Percentiles rank a stretch among this genome's conserved stretches.
Evolutionary conservation across 2,113 vertebrate species (phyloP).

Genomic region (Carettochelys insculpta): DNA sequence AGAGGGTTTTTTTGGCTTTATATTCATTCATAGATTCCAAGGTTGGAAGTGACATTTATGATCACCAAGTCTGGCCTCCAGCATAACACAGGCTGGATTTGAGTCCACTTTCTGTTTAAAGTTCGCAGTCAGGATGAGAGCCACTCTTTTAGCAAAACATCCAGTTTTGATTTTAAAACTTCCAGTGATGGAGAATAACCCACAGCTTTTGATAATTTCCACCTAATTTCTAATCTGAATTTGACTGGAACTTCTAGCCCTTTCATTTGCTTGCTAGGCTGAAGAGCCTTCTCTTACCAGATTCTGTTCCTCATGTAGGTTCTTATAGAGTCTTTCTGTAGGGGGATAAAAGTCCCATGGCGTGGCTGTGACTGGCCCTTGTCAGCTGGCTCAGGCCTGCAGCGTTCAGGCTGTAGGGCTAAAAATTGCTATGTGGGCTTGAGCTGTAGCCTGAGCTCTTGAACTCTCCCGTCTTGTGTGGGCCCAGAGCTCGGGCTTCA

Average conservation of each 20-base stretch:
- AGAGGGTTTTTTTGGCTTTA: not conserved
- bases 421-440: not conserved
- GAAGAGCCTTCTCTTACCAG: not conserved
- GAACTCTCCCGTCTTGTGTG: not conserved
- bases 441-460: not conserved
- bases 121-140: not conserved
- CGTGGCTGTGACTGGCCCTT: not conserved
- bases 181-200: not conserved
- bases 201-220: rapidly evolving
- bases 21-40: not conserved
- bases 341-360: not conserved
- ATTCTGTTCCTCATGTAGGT: not conserved
- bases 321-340: not conserved
- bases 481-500: not conserved
- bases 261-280: not conserved
- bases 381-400: not conserved
- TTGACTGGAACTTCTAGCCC: not conserved
- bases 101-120: not conserved
- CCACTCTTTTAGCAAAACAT: not conserved
- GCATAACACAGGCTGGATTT: not conserved
- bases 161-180: not conserved
- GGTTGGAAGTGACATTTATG: not conserved
- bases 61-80: not conserved
- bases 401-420: not conserved
- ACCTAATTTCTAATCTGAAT: not conserved